A percentile compares a stretch with the other conserved stretches of the same genome.
Evolutionary conservation across 2,888 invertebrate species (phyloP).

Genomic region (Erebia palarica): DNA sequence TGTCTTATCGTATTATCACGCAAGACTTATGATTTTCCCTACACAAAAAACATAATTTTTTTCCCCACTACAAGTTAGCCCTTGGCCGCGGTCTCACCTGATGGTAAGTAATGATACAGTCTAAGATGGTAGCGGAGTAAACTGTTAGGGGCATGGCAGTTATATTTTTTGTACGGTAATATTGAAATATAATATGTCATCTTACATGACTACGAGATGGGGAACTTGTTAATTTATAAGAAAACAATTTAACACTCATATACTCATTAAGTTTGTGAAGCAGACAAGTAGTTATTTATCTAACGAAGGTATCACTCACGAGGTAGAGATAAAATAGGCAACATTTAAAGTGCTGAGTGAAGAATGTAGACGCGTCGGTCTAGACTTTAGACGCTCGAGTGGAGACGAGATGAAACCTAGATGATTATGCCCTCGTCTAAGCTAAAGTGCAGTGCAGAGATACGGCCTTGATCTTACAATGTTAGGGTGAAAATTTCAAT

Average conservation of each 20-base stretch:
- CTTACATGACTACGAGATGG: too few relatives aligned
- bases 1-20: too few relatives aligned
- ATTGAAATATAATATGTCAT: too few relatives aligned
- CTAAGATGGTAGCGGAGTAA: too few relatives aligned
- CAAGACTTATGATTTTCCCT: too few relatives aligned
- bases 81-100: too few relatives aligned
- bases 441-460: conserved; percentile 21
- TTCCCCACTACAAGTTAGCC: too few relatives aligned
- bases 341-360: conserved; percentile 25
- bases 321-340: conserved; percentile 11
- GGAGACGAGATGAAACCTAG: conserved; percentile 24
- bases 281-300: not conserved
- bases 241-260: not conserved
- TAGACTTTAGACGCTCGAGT: conserved; percentile 26
- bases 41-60: too few relatives aligned
- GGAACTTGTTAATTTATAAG: not conserved
- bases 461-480: conserved; percentile 20
- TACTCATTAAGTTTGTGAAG: not conserved
- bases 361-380: conserved; percentile 30
- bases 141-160: too few relatives aligned
- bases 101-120: too few relatives aligned
- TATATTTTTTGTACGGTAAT: too few relatives aligned
- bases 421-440: conserved; percentile 23
- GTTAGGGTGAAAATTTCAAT: not conserved
- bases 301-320: not conserved